Conservation (phyloP, 2,113 vertebrate species). For the Pampusana beccarii region DNA sequence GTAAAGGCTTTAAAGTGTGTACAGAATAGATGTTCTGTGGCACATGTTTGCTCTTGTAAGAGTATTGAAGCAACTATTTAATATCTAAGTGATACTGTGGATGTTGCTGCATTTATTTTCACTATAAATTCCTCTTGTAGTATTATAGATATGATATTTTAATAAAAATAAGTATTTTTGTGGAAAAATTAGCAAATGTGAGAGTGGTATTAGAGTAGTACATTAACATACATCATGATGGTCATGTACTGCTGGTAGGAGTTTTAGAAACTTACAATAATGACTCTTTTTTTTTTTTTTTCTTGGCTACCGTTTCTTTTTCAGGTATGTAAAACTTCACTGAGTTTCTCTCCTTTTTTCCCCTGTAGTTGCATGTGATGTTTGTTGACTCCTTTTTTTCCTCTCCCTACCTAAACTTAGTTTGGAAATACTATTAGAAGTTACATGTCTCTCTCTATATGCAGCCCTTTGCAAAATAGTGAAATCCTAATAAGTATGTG, state of each 20-base stretch:
- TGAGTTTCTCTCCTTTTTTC: slow-evolving; percentile 70
- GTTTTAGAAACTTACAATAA: slow-evolving; percentile 64
- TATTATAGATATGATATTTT: not conserved
- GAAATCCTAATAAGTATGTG: not conserved
- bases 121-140: not conserved
- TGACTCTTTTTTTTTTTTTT: slow-evolving; percentile 68
- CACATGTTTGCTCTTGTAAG: not conserved
- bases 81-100: not conserved
- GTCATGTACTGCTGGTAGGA: slow-evolving; percentile 42
- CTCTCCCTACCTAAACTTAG: slow-evolving; percentile 32
- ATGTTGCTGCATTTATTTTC: not conserved
- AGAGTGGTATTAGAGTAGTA: not conserved
- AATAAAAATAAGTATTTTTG: not conserved
- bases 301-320: slow-evolving; percentile 83
- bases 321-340: slow-evolving; percentile 85
- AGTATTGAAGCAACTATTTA: not conserved
- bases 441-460: slow-evolving; percentile 3
- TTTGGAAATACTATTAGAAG: slow-evolving; percentile 63
- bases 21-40: not conserved
- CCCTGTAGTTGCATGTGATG: slow-evolving; percentile 74
- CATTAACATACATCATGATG: not conserved
- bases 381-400: slow-evolving; percentile 57
- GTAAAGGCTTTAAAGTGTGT: not conserved
- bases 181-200: not conserved
- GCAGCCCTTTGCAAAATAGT: not conserved